A percentile compares a stretch with the other conserved stretches of the same genome.
phyloP scores from a whole-genome alignment of 2,113 vertebrate genomes.

The Xerus inauris region DNA sequence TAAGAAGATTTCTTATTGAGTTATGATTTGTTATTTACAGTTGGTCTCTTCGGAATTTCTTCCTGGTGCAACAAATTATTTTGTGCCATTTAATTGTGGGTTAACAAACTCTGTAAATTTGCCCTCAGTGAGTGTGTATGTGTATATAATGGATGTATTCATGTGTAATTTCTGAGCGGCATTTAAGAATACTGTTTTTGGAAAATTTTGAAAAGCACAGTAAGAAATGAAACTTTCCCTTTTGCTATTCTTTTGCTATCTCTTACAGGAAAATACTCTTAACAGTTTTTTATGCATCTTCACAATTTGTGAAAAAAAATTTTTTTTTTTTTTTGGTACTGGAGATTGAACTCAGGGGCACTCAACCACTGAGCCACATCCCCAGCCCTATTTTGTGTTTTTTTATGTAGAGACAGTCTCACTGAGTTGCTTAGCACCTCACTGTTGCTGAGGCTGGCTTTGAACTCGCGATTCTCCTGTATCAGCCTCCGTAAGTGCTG shows the following conservation, averaged over 20 bases:
- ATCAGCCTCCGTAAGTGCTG: too few relatives aligned
- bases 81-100: background rate
- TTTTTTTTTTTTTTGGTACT: too few relatives aligned
- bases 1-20: background rate
- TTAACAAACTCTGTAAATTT: background rate
- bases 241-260: background rate
- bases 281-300: background rate
- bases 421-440: too few relatives aligned
- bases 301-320: background rate
- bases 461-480: too few relatives aligned
- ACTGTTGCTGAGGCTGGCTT: too few relatives aligned
- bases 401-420: too few relatives aligned
- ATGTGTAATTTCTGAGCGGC: background rate
- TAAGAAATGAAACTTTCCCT: background rate
- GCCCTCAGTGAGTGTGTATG: background rate
- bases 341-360: too few relatives aligned
- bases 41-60: background rate
- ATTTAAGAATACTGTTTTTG: background rate
- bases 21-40: background rate
- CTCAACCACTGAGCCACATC: too few relatives aligned
- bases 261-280: background rate
- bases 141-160: background rate
- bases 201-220: background rate
- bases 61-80: background rate
- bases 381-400: too few relatives aligned